Evolutionary conservation across 2,113 vertebrate species (phyloP).

Genomic region (Pteruthius melanotis): DNA sequence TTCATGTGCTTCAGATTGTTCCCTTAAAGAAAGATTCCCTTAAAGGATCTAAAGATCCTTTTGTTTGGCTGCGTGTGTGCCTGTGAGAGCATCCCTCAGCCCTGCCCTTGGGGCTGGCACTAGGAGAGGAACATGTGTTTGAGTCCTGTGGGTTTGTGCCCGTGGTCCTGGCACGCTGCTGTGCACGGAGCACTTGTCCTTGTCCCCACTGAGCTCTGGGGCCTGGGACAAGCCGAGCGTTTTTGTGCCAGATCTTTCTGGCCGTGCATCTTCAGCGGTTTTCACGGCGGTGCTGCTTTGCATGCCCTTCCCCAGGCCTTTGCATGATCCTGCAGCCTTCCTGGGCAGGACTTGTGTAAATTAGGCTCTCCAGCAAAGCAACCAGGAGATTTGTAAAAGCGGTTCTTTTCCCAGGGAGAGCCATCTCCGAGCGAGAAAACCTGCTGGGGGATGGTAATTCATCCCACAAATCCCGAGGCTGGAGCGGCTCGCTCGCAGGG

Average conservation of each 20-base stretch:
- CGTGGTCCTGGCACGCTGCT: rapidly evolving
- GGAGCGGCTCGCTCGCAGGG: background rate
- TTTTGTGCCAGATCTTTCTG: background rate
- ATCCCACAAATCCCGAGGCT: background rate
- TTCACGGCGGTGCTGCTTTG: background rate
- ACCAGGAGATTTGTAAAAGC: background rate
- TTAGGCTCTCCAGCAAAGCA: background rate
- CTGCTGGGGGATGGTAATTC: background rate
- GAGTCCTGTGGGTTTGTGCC: background rate
- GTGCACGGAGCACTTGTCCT: background rate
- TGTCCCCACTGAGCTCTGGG: background rate
- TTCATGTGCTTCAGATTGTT: background rate
- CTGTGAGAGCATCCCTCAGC: background rate
- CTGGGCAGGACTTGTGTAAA: background rate
- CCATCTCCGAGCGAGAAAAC: rapidly evolving
- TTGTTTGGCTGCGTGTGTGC: background rate
- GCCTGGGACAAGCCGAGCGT: rapidly evolving
- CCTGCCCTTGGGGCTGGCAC: background rate
- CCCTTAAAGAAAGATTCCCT: background rate
- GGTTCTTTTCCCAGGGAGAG: background rate
- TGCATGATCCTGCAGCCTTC: background rate
- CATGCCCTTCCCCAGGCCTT: background rate
- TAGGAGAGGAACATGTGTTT: background rate
- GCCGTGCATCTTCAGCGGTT: background rate
- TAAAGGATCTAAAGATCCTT: background rate